Evolutionary conservation across 2,888 invertebrate genomes (phyloP).

Genomic region (Lochmaea crataegi): DNA sequence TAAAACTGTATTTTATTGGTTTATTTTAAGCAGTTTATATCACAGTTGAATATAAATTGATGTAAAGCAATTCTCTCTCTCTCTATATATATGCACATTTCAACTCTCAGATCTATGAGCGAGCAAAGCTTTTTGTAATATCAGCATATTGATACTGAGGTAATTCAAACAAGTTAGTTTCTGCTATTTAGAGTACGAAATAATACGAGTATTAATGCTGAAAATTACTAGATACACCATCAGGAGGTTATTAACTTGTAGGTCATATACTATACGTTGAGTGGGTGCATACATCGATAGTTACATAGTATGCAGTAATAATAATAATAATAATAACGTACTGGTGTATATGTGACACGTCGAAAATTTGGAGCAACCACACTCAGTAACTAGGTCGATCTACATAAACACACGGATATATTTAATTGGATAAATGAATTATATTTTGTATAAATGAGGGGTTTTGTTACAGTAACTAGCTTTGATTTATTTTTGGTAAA

Average conservation of each 20-base stretch:
- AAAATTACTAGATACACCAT: not conserved
- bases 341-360: not conserved
- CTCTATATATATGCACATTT: no score
- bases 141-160: not conserved
- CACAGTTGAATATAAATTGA: no score
- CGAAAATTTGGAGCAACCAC: not conserved
- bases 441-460: no score
- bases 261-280: slow-evolving; percentile 1
- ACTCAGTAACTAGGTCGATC: no score
- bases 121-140: not conserved
- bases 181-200: not conserved
- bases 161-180: not conserved
- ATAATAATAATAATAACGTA: not conserved
- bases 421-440: no score
- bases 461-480: no score
- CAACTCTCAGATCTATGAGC: no score
- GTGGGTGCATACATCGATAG: not conserved
- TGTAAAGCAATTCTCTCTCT: no score
- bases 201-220: not conserved
- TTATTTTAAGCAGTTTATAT: no score
- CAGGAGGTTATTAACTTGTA: not conserved
- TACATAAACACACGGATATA: no score
- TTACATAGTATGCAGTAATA: not conserved
- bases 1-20: no score
- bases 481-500: no score